Evolutionary conservation across 2,888 invertebrate species (phyloP).

Genomic region (Caenorhabditis macrosperma): DNA sequence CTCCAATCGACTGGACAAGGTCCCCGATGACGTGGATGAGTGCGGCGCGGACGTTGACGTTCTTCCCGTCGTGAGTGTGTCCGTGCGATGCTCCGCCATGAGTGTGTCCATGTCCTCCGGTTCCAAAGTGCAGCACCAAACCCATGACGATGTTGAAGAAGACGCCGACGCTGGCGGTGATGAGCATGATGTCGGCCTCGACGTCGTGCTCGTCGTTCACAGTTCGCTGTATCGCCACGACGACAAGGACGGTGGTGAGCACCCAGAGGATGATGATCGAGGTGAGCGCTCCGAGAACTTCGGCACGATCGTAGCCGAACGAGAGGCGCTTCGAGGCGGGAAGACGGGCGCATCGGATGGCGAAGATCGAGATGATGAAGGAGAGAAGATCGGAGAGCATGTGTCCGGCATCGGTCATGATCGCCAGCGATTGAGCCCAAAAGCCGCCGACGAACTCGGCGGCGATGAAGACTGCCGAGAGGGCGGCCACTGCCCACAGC

Average conservation of each 20-base stretch:
- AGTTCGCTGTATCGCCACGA: slow-evolving; percentile 92
- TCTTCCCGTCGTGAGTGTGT: slow-evolving; percentile 62
- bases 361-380: slow-evolving; percentile 96
- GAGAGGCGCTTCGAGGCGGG: slow-evolving; percentile 89
- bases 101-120: slow-evolving; percentile 71
- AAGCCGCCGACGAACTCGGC: slow-evolving; percentile 70
- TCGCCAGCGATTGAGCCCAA: slow-evolving; percentile 87
- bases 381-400: slow-evolving; percentile 96
- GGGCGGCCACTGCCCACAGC: slow-evolving; percentile 69
- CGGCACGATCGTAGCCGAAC: slow-evolving; percentile 92
- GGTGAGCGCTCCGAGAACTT: slow-evolving; percentile 71
- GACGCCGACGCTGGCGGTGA: slow-evolving; percentile 93
- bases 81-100: slow-evolving; percentile 66
- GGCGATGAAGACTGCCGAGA: slow-evolving; percentile 72
- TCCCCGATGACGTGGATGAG: slow-evolving; percentile 97
- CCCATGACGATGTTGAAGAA: slow-evolving; percentile 87
- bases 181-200: slow-evolving; percentile 88
- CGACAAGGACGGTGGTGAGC: slow-evolving; percentile 94
- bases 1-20: slow-evolving; percentile 94
- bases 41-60: slow-evolving; percentile 89
- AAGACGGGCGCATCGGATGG: slow-evolving; percentile 88
- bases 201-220: slow-evolving; percentile 85
- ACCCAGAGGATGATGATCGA: slow-evolving; percentile 98
- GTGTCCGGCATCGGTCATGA: slow-evolving; percentile 93
- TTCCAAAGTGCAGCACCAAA: slow-evolving; percentile 68